Conservation (phyloP, 2,797 vertebrate genomes). For the Myotis daubentonii region DNA sequence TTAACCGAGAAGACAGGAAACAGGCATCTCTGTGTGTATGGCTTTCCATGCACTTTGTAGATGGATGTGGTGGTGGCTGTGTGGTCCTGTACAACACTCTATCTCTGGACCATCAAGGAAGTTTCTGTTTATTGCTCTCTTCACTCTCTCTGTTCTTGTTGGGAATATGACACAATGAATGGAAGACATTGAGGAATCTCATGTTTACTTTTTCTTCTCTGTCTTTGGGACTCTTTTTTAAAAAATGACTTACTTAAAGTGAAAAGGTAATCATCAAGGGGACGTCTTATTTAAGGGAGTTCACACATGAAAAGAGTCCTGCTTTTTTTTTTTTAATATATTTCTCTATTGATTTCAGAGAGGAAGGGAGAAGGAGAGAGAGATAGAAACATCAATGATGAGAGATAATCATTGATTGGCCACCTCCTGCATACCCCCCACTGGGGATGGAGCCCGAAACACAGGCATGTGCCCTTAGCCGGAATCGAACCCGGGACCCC, state of each 20-base stretch:
- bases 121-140: constrained; percentile 45
- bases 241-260: constrained; percentile 64
- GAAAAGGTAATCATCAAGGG: constrained; percentile 72
- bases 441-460: no score
- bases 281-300: background rate
- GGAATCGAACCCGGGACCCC: no score
- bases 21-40: constrained; percentile 51
- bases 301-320: constrained; percentile 28
- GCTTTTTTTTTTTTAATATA: background rate
- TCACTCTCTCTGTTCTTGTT: constrained; percentile 3
- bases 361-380: no score
- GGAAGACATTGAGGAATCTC: constrained; percentile 37
- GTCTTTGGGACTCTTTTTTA: background rate
- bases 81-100: constrained; percentile 40
- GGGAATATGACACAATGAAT: constrained; percentile 64
- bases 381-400: no score
- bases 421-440: no score
- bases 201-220: constrained; percentile 31
- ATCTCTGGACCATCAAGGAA: constrained; percentile 41
- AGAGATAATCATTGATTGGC: no score
- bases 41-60: background rate
- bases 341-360: no score
- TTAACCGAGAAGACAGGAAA: constrained; percentile 46
- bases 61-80: background rate
- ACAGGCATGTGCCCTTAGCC: no score